Percentiles rank a stretch among this genome's conserved stretches.
Conservation (phyloP, 1,140 invertebrate species). For the Semibalanus balanoides region DNA sequence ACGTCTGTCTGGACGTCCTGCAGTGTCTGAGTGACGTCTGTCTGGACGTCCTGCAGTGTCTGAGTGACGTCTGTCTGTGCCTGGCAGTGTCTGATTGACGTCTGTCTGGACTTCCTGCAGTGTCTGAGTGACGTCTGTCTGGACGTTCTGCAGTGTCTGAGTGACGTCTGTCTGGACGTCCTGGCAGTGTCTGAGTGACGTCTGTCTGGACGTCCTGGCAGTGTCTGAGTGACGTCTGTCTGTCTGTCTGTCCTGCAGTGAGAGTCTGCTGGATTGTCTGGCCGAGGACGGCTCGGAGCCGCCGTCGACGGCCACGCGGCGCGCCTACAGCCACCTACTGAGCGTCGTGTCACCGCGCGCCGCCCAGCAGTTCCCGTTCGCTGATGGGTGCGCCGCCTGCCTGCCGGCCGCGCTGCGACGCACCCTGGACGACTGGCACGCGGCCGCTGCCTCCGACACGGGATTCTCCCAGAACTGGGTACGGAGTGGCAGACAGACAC, state of each 20-base stretch:
- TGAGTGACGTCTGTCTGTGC: too few species aligned
- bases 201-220: too few species aligned
- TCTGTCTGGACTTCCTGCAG: too few species aligned
- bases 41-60: not conserved
- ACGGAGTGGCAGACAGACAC: not conserved
- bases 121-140: too few species aligned
- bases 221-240: too few species aligned
- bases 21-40: not conserved
- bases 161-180: too few species aligned
- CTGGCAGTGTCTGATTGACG: too few species aligned
- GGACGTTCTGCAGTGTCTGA: too few species aligned
- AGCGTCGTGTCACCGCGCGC: not conserved
- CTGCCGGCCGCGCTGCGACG: constrained; percentile 42
- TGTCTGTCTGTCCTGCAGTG: not conserved
- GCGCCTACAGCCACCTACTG: not conserved
- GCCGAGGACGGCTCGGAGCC: not conserved
- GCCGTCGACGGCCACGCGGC: not conserved
- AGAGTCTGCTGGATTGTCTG: not conserved
- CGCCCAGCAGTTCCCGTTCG: not conserved
- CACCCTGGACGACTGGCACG: constrained; percentile 49
- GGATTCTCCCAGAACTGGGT: constrained; percentile 33
- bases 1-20: too few species aligned
- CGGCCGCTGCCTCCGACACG: constrained; percentile 35
- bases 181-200: too few species aligned
- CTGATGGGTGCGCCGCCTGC: constrained; percentile 27